Base-by-base conservation (phyloP, 2,113 vertebrate genomes). In the Ptychochromis oligacanthus region DNA sequence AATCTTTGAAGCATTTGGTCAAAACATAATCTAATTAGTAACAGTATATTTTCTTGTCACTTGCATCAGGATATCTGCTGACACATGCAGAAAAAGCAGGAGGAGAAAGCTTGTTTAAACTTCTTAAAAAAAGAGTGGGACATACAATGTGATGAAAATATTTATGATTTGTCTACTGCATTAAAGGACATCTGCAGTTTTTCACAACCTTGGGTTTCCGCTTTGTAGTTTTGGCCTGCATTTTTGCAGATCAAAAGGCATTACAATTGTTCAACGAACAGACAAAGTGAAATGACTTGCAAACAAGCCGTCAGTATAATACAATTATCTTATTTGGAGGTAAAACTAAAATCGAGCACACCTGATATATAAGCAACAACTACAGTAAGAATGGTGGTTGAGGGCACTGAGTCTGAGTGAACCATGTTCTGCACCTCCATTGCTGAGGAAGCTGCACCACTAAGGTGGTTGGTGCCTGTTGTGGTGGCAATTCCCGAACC, bases 21-120 rank as follows among this genome's bases (percentile, higher is more conserved):
- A 6, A 81, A 79, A 84, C 52, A 81, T 84, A 65, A 85, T 84
- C 79, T 84, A 52, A 92, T 87, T 88, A 83, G 61, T n/a, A 75
- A 40, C n/a, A 79, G 20, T 83, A 57, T 72, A 58, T 77, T 79
- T 83, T 62, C 64, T 55, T 20, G 56, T 22, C 36, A 8, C 58
- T 80, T 75, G 26, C 46, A 61, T 55, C 56, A 70, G 34, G 38
- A 43, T 15, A 64, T 57, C 18, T 67, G 72, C 43, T 67, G 75
- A 81, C 46, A 52, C 46, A 57, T 60, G 18, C 34, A 54, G 22
- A 80, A 43, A 59, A 31, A 77, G 13, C 82, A 84, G 56, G 79
- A 24, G 61, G 40, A 31, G 9, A 75, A 46, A 6, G 77, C 20
- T 4, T 64, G 11, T 75, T 59, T 36, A 38, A 60, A 75, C 13